These are phyloP conservation scores for Rousettus madagascariensis DNA, from an alignment of 2,797 vertebrate genomes.

Conservation along the genomic window DNA sequence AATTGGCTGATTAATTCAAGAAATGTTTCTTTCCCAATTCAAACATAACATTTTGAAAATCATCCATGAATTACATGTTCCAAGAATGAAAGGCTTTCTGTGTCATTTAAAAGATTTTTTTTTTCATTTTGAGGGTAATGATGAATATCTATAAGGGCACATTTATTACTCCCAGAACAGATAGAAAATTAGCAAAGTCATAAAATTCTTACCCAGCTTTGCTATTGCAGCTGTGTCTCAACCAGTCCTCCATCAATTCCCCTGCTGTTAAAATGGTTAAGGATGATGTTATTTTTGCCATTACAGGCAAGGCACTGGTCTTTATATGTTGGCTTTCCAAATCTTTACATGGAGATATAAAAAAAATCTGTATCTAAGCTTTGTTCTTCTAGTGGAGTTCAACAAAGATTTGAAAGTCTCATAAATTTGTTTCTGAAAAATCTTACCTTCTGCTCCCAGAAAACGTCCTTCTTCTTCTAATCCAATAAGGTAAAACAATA, in stretches of 20 bases:
- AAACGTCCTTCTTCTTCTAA: constrained; percentile 43
- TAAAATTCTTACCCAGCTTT: constrained; percentile 70
- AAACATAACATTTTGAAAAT: constrained; percentile 76
- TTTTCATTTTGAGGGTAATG: constrained; percentile 67
- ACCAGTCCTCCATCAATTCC: constrained; percentile 46
- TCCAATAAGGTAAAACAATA: neutral
- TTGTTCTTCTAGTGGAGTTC: constrained; percentile 31
- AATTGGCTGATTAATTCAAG: constrained; percentile 71
- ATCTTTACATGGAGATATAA: neutral
- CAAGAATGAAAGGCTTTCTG: constrained; percentile 79
- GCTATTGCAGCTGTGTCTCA: constrained; percentile 71
- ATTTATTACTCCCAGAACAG: constrained; percentile 77
- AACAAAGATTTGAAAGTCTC: neutral
- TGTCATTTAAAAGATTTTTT: constrained; percentile 57
- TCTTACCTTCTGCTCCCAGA: neutral
- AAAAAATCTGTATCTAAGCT: constrained; percentile 37
- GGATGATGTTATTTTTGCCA: constrained; percentile 74
- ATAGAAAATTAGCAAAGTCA: constrained; percentile 81
- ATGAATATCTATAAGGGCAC: constrained; percentile 71
- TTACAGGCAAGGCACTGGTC: constrained; percentile 48
- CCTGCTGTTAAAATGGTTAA: constrained; percentile 62
- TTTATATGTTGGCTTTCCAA: constrained; percentile 56
- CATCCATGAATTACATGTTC: constrained; percentile 61
- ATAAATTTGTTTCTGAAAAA: constrained; percentile 47
- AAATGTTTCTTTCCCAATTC: constrained; percentile 78